Conservation (phyloP, 2,888 invertebrate species). For the Xestia ashworthii region DNA sequence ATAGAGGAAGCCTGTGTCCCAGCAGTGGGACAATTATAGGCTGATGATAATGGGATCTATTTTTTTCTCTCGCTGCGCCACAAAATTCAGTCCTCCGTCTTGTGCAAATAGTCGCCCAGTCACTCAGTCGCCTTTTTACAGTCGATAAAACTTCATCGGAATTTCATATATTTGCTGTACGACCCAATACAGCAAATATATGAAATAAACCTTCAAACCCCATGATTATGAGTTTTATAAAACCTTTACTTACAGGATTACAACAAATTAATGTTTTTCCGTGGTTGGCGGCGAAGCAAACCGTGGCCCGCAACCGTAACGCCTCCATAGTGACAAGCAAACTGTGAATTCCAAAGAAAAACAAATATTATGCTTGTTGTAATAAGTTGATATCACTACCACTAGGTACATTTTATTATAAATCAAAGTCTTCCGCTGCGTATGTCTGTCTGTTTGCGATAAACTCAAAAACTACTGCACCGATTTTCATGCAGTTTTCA, state of each 20-base stretch:
- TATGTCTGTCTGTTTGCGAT: no score
- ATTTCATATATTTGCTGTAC: no score
- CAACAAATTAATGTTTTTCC: slow-evolving; percentile 20
- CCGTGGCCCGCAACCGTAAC: slow-evolving; percentile 34
- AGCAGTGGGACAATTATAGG: no score
- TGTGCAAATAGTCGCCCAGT: background rate
- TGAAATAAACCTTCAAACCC: background rate
- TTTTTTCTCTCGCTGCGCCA: background rate
- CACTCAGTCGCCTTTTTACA: background rate
- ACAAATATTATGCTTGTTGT: background rate
- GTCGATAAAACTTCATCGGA: background rate
- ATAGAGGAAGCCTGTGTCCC: no score
- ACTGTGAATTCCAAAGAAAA: slow-evolving; percentile 7
- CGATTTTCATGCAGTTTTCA: no score
- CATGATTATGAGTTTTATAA: background rate
- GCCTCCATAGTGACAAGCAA: slow-evolving; percentile 36
- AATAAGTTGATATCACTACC: background rate
- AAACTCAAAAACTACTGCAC: no score
- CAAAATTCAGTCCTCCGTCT: background rate
- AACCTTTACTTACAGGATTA: slow-evolving; percentile 46
- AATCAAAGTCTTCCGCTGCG: background rate
- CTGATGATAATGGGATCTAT: no score
- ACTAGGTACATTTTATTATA: background rate
- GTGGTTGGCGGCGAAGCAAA: slow-evolving; percentile 14
- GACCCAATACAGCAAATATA: no score